Base-by-base conservation (phyloP, 2,888 invertebrate species). In the Temnothorax ravouxi region DNA sequence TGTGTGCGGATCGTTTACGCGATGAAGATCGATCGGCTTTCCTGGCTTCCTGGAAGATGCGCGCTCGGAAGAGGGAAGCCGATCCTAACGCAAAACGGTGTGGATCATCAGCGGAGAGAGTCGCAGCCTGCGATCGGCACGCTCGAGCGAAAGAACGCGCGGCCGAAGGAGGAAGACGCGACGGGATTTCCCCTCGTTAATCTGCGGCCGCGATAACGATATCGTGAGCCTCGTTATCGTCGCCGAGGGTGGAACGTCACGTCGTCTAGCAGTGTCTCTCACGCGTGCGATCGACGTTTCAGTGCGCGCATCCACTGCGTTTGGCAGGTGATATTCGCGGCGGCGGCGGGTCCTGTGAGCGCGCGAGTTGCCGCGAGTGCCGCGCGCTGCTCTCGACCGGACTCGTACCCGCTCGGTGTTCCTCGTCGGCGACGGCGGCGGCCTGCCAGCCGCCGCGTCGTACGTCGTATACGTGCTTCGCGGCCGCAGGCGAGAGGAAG, bases 261-360 rank as follows among this genome's bases (percentile, higher is more conserved):
- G 47, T 38, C 52, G 50, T 11, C n/a, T 6, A 15, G 47, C 38
- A 34, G 11, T 56, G 25, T 25, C 44, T 34, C 61, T 83, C 76
- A 50, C 76, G 76, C 18, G n/a, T 44, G 11, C 69, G 41, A 76
- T 75, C 66, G 61, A 47, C 75, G 50, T 4, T 50, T 50, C 52
- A 83, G 67, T 44, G 66, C 76, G 66, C 82, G 50, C 67, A 29
- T 59, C 64, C 64, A 29, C 61, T 67, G 66, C 66, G 82, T 76
- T 67, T 52, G 83, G 83, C 83, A 77, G 83, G 44, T 75, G 82
- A 77, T 61, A 54, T 52, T 61, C 41, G 21, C 34, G 54, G 44
- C 21, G 34, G 44, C 21, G 44, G 81, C 62, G 74, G 21, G n/a
- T 76, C 64, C 64, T 59, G 59, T n/a, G 41, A 25, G 47, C 25